Evolutionary conservation across 1,140 invertebrate genomes (phyloP).

Genomic region (Magallana angulata): DNA sequence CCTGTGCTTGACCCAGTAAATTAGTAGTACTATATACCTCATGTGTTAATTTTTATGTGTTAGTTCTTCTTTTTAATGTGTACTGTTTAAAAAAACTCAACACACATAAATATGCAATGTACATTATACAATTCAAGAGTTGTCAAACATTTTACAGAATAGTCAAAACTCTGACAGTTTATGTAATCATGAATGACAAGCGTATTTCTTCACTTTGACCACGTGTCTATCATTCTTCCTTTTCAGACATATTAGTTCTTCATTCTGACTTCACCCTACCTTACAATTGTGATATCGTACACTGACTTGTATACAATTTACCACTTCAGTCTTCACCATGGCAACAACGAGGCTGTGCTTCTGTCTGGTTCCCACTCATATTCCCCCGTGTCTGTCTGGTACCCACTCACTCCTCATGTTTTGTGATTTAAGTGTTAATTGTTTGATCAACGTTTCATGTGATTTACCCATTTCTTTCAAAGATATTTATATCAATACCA

Average conservation of each 20-base stretch:
- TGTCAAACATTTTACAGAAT: neutral
- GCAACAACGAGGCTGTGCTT: constrained; percentile 6
- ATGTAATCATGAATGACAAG: too few species aligned
- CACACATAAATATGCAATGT: constrained; percentile 13
- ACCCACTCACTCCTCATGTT: constrained; percentile 1
- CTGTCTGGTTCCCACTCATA: neutral
- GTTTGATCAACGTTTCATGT: constrained; percentile 29
- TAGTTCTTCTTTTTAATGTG: neutral
- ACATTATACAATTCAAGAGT: neutral
- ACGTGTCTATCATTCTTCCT: neutral
- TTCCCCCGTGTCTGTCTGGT: neutral
- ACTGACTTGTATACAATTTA: neutral
- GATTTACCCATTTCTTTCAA: constrained; percentile 38
- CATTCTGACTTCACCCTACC: neutral
- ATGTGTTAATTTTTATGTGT: neutral
- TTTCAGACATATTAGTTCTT: neutral
- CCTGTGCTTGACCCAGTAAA: too few species aligned
- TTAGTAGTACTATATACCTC: too few species aligned
- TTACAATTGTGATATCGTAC: constrained; percentile 16
- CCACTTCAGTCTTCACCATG: constrained; percentile 12
- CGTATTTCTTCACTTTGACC: too few species aligned
- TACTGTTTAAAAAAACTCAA: too few species aligned
- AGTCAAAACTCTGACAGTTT: neutral
- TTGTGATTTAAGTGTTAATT: constrained; percentile 31
- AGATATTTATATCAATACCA: constrained; percentile 13